Conservation (phyloP, 2,797 vertebrate species). For the Macroramphosus scolopax region DNA sequence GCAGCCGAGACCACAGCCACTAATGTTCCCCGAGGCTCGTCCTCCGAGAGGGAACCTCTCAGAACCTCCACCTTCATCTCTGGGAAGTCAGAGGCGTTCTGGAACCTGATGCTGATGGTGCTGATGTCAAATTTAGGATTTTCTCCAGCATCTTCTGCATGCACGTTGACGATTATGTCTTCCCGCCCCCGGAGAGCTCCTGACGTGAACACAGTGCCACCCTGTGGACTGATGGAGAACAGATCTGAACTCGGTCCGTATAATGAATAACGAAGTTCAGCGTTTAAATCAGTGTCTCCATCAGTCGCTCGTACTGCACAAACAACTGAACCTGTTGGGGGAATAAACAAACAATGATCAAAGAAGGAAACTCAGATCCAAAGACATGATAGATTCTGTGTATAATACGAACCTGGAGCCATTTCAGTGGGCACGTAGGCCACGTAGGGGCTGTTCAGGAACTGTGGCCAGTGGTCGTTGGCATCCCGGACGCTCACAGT, state of each 20-base stretch:
- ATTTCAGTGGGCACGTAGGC: conserved; percentile 69
- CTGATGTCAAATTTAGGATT: conserved; percentile 70
- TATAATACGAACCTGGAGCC: conserved; percentile 55
- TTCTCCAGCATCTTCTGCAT: conserved; percentile 72
- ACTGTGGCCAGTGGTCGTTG: conserved; percentile 77
- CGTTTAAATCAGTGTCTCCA: conserved; percentile 73
- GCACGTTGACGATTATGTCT: conserved; percentile 66
- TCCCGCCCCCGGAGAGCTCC: conserved; percentile 34
- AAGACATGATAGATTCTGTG: not conserved
- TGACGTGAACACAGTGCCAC: conserved; percentile 65
- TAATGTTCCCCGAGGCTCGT: conserved; percentile 60
- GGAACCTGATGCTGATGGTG: conserved; percentile 75
- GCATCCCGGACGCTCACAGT: conserved; percentile 72
- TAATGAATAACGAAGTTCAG: conserved; percentile 73
- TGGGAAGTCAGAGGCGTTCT: conserved; percentile 72
- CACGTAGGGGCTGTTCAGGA: conserved; percentile 77
- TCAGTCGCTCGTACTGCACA: conserved; percentile 75
- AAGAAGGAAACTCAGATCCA: not conserved
- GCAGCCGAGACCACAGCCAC: conserved; percentile 63
- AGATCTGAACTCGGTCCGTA: conserved; percentile 65
- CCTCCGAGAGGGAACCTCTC: conserved; percentile 61
- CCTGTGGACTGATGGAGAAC: conserved; percentile 68
- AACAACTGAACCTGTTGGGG: conserved; percentile 71
- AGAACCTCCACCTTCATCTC: conserved; percentile 58
- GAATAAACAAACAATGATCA: conserved; percentile 1